Conservation (phyloP, 92 coral and sea anemone genomes). For the Pocillopora grandis region DNA sequence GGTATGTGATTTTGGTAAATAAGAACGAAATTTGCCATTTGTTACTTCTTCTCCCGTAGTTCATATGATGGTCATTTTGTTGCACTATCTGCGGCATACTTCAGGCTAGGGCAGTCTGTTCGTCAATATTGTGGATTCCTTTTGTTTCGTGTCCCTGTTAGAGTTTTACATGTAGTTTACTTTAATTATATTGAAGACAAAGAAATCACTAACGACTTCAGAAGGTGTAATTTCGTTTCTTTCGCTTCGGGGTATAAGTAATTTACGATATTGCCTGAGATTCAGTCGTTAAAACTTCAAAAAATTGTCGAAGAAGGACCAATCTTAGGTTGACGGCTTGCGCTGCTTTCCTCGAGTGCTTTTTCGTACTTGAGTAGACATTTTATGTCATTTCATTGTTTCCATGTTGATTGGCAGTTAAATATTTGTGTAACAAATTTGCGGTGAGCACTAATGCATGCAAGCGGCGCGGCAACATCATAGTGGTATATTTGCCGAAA, state of each 20-base stretch:
- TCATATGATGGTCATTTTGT: neutral
- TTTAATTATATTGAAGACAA: constrained; percentile 18
- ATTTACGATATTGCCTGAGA: constrained; percentile 33
- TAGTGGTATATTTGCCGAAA: constrained; percentile 15
- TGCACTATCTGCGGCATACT: neutral
- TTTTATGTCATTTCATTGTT: constrained; percentile 35
- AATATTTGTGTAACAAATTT: constrained; percentile 39
- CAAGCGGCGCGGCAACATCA: neutral
- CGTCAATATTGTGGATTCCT: constrained; percentile 28
- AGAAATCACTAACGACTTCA: constrained; percentile 32
- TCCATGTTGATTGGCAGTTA: constrained; percentile 38
- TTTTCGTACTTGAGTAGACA: constrained; percentile 30
- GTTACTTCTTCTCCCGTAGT: neutral
- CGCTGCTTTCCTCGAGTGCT: constrained; percentile 28
- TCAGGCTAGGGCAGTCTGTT: neutral
- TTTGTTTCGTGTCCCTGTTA: constrained; percentile 28
- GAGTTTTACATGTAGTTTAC: constrained; percentile 14
- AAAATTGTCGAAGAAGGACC: neutral
- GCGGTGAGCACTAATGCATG: constrained; percentile 36
- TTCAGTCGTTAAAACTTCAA: constrained; percentile 11
- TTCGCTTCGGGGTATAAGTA: constrained; percentile 24
- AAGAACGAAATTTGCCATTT: neutral
- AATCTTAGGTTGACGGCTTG: constrained; percentile 35
- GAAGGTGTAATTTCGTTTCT: constrained; percentile 22
- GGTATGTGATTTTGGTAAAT: constrained; percentile 21